These are phyloP conservation scores for Parotia lawesii DNA, from an alignment of 2,113 vertebrate species.

Conservation along the genomic window DNA sequence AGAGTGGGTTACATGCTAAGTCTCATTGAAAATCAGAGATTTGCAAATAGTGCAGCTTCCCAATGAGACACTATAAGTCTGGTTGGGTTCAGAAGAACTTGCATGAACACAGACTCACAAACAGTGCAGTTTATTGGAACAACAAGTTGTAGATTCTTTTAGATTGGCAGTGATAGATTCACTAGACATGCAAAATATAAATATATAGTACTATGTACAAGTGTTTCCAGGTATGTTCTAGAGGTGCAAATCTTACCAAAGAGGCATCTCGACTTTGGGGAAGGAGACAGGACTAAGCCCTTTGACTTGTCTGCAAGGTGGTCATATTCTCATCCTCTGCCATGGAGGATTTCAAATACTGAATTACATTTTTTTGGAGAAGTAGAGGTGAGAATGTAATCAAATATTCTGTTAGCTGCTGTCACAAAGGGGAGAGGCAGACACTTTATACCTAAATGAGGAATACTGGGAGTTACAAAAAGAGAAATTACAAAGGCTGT, in stretches of 20 bases:
- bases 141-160: not conserved
- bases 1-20: not conserved
- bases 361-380: not conserved
- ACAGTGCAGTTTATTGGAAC: not conserved
- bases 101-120: not conserved
- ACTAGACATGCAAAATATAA: not conserved
- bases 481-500: not conserved
- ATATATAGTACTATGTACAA: not conserved
- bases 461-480: not conserved
- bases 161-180: not conserved
- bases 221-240: not conserved
- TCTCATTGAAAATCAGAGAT: not conserved
- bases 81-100: not conserved
- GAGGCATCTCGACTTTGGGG: too few relatives aligned
- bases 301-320: not conserved
- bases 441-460: not conserved
- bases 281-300: not conserved
- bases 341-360: not conserved
- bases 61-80: not conserved
- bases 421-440: not conserved
- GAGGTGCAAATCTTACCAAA: not conserved
- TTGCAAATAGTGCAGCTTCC: not conserved
- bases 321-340: not conserved
- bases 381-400: not conserved
- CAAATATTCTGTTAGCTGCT: not conserved